Percentiles rank a stretch among this genome's conserved stretches.
Evolutionary conservation across 2,113 vertebrate species (phyloP).

Genomic region (Todiramphus saurophagus): DNA sequence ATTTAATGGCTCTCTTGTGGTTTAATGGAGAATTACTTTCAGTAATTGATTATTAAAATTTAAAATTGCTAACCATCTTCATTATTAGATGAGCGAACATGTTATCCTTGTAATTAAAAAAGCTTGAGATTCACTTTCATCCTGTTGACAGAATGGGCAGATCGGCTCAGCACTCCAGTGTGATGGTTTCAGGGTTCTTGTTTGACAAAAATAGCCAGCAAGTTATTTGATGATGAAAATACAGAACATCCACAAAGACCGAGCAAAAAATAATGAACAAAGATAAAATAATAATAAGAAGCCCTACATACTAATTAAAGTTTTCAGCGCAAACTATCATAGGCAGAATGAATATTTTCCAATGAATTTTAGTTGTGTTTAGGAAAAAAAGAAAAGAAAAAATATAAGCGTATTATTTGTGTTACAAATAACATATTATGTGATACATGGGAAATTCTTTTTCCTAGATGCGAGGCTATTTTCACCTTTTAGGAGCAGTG

Average conservation of each 20-base stretch:
- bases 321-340: constrained; percentile 48
- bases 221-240: constrained; percentile 77
- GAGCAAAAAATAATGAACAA: constrained; percentile 74
- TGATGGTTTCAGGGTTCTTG: constrained; percentile 79
- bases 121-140: constrained; percentile 87
- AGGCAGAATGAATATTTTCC: constrained; percentile 37
- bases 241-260: constrained; percentile 68
- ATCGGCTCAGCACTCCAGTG: constrained; percentile 68
- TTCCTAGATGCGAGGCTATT: not conserved
- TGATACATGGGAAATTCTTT: not conserved
- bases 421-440: not conserved
- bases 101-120: constrained; percentile 99
- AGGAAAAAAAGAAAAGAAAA: not conserved
- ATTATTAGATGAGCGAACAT: constrained; percentile 95
- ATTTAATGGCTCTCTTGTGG: constrained; percentile 97
- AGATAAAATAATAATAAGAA: constrained; percentile 73
- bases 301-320: constrained; percentile 71
- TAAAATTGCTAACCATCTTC: constrained; percentile 97
- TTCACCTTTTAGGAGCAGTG: not conserved
- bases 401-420: not conserved
- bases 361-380: not conserved
- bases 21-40: constrained; percentile 95
- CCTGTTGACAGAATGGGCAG: constrained; percentile 83
- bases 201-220: constrained; percentile 83
- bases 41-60: constrained; percentile 99